These are phyloP conservation scores for Serinus canaria DNA, from an alignment of 2,113 vertebrate genomes.

Conservation along the genomic window DNA sequence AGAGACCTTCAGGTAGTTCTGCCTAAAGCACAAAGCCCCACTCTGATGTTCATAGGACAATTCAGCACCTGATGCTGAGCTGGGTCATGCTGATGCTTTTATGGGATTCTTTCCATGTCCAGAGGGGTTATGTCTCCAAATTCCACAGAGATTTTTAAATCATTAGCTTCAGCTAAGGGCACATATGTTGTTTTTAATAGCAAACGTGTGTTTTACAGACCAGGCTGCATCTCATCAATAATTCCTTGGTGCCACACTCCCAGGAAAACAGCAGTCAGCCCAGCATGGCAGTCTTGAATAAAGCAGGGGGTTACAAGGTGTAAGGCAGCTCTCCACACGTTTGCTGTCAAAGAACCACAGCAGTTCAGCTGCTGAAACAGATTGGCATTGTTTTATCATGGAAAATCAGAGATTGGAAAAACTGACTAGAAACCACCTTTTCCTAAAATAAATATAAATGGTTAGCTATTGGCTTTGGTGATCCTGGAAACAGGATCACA, in stretches of 20 bases:
- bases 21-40: background rate
- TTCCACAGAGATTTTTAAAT: background rate
- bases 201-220: background rate
- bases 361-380: background rate
- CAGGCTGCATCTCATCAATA: background rate
- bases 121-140: background rate
- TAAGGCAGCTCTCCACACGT: background rate
- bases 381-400: background rate
- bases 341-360: background rate
- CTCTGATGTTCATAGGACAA: background rate
- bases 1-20: background rate
- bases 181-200: background rate
- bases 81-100: background rate
- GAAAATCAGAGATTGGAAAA: constrained; percentile 23
- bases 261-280: background rate
- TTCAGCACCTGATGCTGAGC: background rate
- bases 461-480: background rate
- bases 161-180: background rate
- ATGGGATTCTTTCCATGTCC: background rate
- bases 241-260: background rate
- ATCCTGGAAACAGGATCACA: background rate
- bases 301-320: background rate
- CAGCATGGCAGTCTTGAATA: background rate
- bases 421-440: background rate
- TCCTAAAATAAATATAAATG: background rate